phyloP scores from a whole-genome alignment of 1,140 invertebrate species.

The Macrobrachium rosenbergii region DNA sequence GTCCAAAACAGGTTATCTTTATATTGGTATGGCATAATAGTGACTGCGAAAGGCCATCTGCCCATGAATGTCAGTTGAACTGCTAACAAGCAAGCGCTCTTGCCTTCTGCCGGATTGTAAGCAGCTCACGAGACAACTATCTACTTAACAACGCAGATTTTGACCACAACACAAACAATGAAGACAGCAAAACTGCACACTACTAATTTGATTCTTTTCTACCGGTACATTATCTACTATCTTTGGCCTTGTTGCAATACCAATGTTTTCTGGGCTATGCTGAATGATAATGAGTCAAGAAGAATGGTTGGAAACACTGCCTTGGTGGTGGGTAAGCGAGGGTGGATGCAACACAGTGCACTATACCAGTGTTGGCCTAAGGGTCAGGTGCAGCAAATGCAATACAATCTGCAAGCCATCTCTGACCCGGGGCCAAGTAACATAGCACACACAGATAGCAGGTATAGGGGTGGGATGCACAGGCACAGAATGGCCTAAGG shows the following conservation, averaged over 20 bases:
- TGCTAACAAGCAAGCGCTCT: conserved; percentile 56
- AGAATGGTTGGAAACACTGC: conserved; percentile 63
- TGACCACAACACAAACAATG: conserved; percentile 65
- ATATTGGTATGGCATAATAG: conserved; percentile 42
- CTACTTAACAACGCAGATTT: conserved; percentile 64
- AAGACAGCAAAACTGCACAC: conserved; percentile 63
- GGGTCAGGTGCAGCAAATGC: conserved; percentile 15
- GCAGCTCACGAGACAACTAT: conserved; percentile 61
- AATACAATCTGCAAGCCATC: neutral
- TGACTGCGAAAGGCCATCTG: conserved; percentile 47
- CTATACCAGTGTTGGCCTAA: conserved; percentile 42
- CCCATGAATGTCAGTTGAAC: conserved; percentile 47
- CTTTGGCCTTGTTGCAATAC: conserved; percentile 62
- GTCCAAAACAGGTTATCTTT: conserved; percentile 23
- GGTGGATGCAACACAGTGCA: conserved; percentile 30
- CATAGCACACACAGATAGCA: conserved; percentile 61
- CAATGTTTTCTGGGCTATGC: conserved; percentile 61
- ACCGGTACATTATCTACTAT: conserved; percentile 64
- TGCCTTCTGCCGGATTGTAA: conserved; percentile 46
- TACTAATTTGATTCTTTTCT: conserved; percentile 64
- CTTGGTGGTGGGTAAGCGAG: conserved; percentile 54
- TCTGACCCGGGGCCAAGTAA: conserved; percentile 47
- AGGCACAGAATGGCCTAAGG: conserved; percentile 35
- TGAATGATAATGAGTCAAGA: conserved; percentile 63
- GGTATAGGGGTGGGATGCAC: conserved; percentile 43